Evolutionary conservation across 2,113 vertebrate species (phyloP).

Genomic region (Salvator merianae): DNA sequence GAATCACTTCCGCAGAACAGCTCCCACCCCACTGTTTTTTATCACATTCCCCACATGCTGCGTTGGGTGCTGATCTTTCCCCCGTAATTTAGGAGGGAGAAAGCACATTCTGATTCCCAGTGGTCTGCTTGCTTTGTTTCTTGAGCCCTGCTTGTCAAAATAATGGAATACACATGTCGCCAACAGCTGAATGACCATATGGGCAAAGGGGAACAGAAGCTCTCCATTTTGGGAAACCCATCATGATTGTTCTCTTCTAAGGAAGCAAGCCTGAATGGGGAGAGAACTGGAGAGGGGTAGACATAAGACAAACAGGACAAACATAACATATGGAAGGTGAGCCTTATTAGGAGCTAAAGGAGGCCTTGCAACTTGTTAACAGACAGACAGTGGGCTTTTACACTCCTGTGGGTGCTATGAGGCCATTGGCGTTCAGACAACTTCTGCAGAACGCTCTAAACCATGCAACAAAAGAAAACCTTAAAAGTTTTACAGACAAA

Average conservation of each 20-base stretch:
- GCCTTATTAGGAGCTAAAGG: constrained; percentile 66
- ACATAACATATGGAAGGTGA: constrained; percentile 69
- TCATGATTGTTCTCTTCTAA: constrained; percentile 67
- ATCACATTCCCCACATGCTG: not conserved
- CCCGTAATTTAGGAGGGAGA: constrained; percentile 48
- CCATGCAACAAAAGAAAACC: not conserved
- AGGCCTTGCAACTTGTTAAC: constrained; percentile 47
- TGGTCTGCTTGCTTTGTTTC: constrained; percentile 64
- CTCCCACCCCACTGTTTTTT: not conserved
- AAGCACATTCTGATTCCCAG: constrained; percentile 53
- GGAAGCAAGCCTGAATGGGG: not conserved
- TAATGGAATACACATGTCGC: constrained; percentile 65
- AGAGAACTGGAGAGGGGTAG: constrained; percentile 30
- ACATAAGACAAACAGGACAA: constrained; percentile 56
- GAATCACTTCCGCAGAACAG: no score
- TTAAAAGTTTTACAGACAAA: not conserved
- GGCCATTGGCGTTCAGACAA: not conserved
- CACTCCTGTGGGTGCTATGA: constrained; percentile 18
- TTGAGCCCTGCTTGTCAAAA: constrained; percentile 72
- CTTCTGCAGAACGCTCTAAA: constrained; percentile 20
- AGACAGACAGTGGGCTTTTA: constrained; percentile 30
- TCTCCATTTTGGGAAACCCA: constrained; percentile 68
- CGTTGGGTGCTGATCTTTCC: not conserved
- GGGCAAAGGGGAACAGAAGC: constrained; percentile 63
- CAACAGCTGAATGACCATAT: constrained; percentile 70